Evolutionary conservation across 2,797 vertebrate genomes (phyloP).

Genomic region (Macropus fuliginosus): DNA sequence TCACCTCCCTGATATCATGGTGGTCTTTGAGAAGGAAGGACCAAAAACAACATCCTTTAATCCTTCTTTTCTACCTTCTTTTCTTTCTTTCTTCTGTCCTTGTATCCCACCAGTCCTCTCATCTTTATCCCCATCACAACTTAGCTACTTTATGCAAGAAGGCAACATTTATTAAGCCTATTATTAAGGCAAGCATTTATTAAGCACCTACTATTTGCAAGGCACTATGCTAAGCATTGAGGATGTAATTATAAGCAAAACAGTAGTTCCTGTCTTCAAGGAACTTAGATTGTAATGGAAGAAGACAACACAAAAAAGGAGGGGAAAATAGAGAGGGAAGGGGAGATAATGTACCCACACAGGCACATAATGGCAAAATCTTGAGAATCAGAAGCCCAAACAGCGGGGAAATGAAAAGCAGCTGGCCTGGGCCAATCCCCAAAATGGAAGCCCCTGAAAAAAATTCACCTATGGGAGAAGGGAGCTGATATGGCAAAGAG

Average conservation of each 20-base stretch:
- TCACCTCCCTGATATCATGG: too few relatives aligned
- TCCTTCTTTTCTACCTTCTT: neutral
- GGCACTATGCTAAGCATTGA: neutral
- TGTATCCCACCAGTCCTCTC: neutral
- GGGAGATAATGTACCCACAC: neutral
- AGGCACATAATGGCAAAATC: neutral
- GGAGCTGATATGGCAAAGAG: neutral
- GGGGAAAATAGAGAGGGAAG: neutral
- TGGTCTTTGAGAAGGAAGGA: too few relatives aligned
- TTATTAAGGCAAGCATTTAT: neutral
- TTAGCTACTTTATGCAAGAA: neutral
- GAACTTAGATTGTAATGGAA: neutral
- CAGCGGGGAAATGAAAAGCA: neutral
- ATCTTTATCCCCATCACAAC: neutral
- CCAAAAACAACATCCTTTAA: too few relatives aligned
- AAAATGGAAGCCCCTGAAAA: neutral
- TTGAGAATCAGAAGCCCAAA: neutral
- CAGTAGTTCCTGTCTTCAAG: neutral
- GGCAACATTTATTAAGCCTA: neutral
- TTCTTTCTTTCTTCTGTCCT: neutral
- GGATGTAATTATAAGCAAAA: neutral
- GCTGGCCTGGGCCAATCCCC: neutral
- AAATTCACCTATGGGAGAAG: neutral
- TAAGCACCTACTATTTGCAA: neutral
- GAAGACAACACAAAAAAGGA: neutral